Percentiles rank a stretch among this genome's conserved stretches.
Evolutionary conservation across 2,113 vertebrate species (phyloP).

Genomic region (Syngnathus floridae): DNA sequence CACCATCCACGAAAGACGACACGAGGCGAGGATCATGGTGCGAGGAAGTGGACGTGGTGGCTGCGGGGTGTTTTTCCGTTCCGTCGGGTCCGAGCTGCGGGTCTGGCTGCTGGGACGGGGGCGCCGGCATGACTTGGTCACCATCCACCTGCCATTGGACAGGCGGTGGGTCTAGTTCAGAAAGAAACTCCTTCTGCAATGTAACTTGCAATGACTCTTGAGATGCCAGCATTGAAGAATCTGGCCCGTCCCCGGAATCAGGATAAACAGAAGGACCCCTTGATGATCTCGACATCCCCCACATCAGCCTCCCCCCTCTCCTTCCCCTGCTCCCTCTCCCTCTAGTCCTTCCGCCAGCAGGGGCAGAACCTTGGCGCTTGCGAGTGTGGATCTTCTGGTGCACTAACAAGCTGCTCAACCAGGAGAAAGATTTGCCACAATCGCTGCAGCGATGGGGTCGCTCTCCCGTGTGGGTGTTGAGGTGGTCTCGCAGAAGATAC

Average conservation of each 20-base stretch:
- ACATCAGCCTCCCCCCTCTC: constrained; percentile 42
- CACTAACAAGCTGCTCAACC: constrained; percentile 74
- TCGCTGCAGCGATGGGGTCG: constrained; percentile 72
- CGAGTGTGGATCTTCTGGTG: constrained; percentile 73
- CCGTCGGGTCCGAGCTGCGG: constrained; percentile 21
- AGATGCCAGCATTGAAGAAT: constrained; percentile 28
- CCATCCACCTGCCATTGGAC: constrained; percentile 59
- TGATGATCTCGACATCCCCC: constrained; percentile 40
- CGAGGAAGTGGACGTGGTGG: constrained; percentile 36
- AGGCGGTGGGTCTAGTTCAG: constrained; percentile 34
- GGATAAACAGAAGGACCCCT: constrained; percentile 36
- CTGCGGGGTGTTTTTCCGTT: constrained; percentile 38
- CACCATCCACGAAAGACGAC: constrained; percentile 43
- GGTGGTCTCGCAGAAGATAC: constrained; percentile 73
- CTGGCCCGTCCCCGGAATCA: constrained; percentile 26
- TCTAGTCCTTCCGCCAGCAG: constrained; percentile 37
- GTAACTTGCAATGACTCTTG: constrained; percentile 34
- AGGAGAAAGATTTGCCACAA: constrained; percentile 72
- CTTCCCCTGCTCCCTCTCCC: constrained; percentile 47
- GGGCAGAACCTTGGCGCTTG: constrained; percentile 55
- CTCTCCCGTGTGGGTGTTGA: constrained; percentile 75
- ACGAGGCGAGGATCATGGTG: constrained; percentile 33
- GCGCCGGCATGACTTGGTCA: constrained; percentile 47
- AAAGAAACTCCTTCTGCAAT: constrained; percentile 36
- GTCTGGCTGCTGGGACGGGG: constrained; percentile 28